Evolutionary conservation across 2,888 invertebrate genomes (phyloP), one percentile per base, ranked within the genome.

Genomic region (Epistrophella euchroma): DNA sequence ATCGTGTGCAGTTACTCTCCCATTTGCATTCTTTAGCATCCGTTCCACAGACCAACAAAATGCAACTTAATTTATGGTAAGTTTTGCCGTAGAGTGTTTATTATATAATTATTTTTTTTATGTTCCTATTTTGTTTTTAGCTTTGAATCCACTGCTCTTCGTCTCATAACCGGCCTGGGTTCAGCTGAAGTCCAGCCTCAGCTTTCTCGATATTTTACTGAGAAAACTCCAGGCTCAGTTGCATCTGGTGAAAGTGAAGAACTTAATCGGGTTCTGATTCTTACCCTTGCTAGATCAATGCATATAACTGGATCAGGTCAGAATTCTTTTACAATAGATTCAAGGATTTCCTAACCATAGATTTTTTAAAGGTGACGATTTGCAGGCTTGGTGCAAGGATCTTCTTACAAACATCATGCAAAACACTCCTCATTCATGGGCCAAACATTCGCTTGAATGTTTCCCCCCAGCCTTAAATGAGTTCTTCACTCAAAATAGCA

Each of bases 211-310:
- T 97, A 97, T 90, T 95, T 98, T n/a, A 96, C 96, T 17, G 98
- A 98, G 89, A 98, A 98, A 93, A 96, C 97, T 0, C 91, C 92
- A 0, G 92, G 92, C 6, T 91, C 91, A 5, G 94, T 98, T 0
- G 96, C 98, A 0, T 98, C 98, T 0, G 96, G 96, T 0, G 99
- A 99, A 92, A 98, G 98, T 2, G 99, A 99, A 91, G 99, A 99
- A 91, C 93, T 99, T 13, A 99, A 99, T 92, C 94, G 98, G 76
- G 97, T 97, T 0, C 93, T 99, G n/a, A 98, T 99, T 1, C 93
- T 99, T 22, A 98, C 98, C 0, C 93, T 99, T 52, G 98, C 98
- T 0, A 94, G 98, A 66, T 97, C 98, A 0, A 97, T 98, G 93
- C 98, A 98, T 91, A 97, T 99, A 85, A 98, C 98, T 56, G 98